phyloP scores from a whole-genome alignment of 2,888 invertebrate genomes.

The Acanthosepion lycidas region DNA sequence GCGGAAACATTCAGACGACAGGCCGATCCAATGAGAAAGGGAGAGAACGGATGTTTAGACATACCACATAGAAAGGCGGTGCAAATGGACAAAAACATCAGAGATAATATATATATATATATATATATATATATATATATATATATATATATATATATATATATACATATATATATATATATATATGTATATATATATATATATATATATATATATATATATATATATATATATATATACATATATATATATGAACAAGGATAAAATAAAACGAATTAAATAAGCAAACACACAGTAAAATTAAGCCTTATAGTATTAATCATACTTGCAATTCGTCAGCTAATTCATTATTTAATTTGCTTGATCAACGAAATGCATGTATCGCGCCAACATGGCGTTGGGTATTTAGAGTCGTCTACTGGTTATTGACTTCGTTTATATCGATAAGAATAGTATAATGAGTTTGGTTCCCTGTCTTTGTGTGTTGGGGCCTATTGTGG shows the following conservation, averaged over 20 bases:
- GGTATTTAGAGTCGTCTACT: not conserved
- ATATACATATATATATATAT: too few relatives aligned
- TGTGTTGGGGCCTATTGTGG: not conserved
- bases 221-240: too few relatives aligned
- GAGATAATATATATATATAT: not conserved
- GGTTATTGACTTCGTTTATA: not conserved
- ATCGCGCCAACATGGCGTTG: not conserved
- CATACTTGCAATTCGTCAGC: not conserved
- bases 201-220: too few relatives aligned
- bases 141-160: too few relatives aligned
- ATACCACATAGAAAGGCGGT: not conserved
- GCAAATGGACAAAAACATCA: not conserved
- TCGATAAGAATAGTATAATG: not conserved
- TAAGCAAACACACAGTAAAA: not conserved
- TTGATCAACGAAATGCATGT: not conserved
- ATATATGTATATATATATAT: too few relatives aligned
- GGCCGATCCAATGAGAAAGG: not conserved
- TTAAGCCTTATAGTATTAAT: not conserved
- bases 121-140: too few relatives aligned
- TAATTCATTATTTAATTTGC: constrained; percentile 11
- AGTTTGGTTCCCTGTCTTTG: not conserved
- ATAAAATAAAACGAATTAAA: not conserved
- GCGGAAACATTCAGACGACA: not conserved
- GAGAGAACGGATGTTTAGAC: not conserved
- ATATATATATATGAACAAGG: not conserved